Evolutionary conservation across 2,113 vertebrate species (phyloP).

Genomic region (Scomber japonicus): DNA sequence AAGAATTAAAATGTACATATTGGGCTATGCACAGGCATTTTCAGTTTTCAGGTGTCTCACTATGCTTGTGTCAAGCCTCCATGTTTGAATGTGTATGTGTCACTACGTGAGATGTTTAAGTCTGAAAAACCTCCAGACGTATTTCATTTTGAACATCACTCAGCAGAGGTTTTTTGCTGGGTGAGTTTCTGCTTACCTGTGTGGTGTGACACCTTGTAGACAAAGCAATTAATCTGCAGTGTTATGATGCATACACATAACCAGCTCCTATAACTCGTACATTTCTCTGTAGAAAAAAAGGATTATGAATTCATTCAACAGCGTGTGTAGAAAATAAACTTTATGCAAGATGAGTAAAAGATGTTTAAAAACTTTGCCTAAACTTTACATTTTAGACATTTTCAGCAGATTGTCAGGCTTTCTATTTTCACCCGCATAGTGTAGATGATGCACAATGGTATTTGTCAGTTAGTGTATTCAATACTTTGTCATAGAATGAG

Average conservation of each 20-base stretch:
- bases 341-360: constrained; percentile 4
- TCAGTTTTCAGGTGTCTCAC: constrained; percentile 17
- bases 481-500: constrained; percentile 1
- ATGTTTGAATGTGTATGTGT: constrained; percentile 32
- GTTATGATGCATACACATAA: constrained; percentile 27
- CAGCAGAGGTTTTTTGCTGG: constrained; percentile 40
- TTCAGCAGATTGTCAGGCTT: neutral
- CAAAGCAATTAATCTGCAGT: constrained; percentile 33
- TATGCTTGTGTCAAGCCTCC: constrained; percentile 43
- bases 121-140: constrained; percentile 68
- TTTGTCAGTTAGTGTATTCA: constrained; percentile 1
- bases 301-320: neutral
- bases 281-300: constrained; percentile 1
- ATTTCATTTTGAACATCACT: constrained; percentile 59
- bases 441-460: constrained; percentile 3
- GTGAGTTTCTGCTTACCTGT: constrained; percentile 64
- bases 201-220: constrained; percentile 30
- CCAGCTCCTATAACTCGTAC: constrained; percentile 5
- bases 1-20: constrained; percentile 51
- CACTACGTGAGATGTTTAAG: constrained; percentile 9
- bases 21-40: constrained; percentile 70
- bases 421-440: constrained; percentile 8
- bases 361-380: constrained; percentile 5
- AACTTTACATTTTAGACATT: constrained; percentile 1
- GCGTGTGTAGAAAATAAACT: constrained; percentile 18